Evolutionary conservation across 2,888 invertebrate species (phyloP).

Genomic region (Hyposoter dolosus): DNA sequence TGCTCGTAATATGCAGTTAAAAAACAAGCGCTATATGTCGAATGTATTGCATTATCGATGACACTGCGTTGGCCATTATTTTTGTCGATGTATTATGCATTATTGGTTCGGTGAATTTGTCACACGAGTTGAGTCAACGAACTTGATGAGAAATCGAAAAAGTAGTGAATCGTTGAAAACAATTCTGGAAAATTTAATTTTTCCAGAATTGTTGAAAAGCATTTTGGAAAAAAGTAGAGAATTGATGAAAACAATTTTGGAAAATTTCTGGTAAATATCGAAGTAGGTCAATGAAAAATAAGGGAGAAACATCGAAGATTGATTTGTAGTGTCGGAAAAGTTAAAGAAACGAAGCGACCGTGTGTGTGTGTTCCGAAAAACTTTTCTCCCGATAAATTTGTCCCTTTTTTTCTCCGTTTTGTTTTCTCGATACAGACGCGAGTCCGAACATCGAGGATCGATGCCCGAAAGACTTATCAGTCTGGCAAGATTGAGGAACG

Average conservation of each 20-base stretch:
- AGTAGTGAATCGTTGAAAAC: too few relatives aligned
- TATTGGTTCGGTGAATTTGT: not conserved
- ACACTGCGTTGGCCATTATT: not conserved
- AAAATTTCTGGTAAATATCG: not conserved
- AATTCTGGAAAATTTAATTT: too few relatives aligned
- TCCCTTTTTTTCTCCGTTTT: not conserved
- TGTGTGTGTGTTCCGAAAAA: not conserved
- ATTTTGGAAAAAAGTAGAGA: too few relatives aligned
- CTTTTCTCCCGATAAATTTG: constrained; percentile 42
- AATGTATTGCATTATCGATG: constrained; percentile 1
- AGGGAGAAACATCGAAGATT: not conserved
- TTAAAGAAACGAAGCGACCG: not conserved
- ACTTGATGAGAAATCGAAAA: not conserved
- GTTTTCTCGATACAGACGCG: constrained; percentile 34
- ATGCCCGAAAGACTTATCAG: constrained; percentile 43
- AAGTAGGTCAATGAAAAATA: constrained; percentile 6
- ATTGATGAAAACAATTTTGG: too few relatives aligned
- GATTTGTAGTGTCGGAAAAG: constrained; percentile 14
- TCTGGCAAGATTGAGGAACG: constrained; percentile 39
- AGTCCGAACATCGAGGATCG: constrained; percentile 48
- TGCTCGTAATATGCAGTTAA: constrained; percentile 1
- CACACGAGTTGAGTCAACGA: constrained; percentile 2
- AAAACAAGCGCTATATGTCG: constrained; percentile 10
- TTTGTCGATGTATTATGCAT: not conserved
- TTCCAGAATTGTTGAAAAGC: too few relatives aligned